Percentiles rank a stretch among this genome's conserved stretches.
Evolutionary conservation across 2,113 vertebrate species (phyloP).

Genomic region (Tylochromis polylepis): DNA sequence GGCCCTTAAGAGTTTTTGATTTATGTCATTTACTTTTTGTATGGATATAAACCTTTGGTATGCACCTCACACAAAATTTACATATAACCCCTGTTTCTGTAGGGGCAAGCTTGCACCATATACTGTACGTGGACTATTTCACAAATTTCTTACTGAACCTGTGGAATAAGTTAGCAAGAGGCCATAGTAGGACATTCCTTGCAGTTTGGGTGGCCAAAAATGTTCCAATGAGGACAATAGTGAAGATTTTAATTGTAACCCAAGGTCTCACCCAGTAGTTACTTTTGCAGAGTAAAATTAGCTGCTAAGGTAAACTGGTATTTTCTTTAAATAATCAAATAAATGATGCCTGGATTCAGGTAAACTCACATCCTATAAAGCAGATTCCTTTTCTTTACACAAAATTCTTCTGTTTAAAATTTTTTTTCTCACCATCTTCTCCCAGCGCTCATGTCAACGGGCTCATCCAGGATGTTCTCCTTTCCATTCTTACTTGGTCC

Average conservation of each 20-base stretch:
- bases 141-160: neutral
- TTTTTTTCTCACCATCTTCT: constrained; percentile 80
- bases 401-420: neutral
- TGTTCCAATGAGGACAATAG: neutral
- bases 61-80: neutral
- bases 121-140: neutral
- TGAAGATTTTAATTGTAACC: neutral
- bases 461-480: constrained; percentile 92
- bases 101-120: neutral
- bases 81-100: neutral
- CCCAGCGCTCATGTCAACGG: constrained; percentile 92
- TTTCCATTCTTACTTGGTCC: constrained; percentile 85
- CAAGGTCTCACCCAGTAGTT: fast-evolving
- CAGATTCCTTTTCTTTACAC: neutral
- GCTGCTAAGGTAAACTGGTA: neutral
- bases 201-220: neutral
- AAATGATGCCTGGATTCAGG: neutral
- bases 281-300: neutral
- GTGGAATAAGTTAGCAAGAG: neutral
- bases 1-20: neutral
- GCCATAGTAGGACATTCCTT: neutral
- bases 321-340: neutral
- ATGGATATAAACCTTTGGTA: neutral
- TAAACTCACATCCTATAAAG: neutral
- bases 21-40: neutral